These are phyloP conservation scores for Electrophaes corylata DNA, from an alignment of 2,888 invertebrate species.

Conservation along the genomic window DNA sequence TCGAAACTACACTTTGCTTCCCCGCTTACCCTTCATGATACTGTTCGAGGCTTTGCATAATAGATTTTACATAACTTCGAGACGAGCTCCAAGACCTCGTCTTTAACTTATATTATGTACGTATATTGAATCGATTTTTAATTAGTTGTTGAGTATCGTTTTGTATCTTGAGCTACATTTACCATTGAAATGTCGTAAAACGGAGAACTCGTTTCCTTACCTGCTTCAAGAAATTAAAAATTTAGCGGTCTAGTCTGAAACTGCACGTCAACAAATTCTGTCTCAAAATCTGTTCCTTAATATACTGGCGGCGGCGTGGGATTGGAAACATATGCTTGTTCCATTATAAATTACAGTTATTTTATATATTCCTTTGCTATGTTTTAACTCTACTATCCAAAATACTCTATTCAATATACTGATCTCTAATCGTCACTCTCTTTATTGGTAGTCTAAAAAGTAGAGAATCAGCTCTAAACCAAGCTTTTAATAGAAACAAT, in stretches of 20 bases:
- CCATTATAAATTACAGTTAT: slow-evolving; percentile 16
- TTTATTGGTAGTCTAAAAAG: slow-evolving; percentile 21
- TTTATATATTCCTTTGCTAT: slow-evolving; percentile 12
- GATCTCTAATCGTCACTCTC: neutral
- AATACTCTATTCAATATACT: slow-evolving; percentile 7
- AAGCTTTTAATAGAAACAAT: slow-evolving; percentile 37
- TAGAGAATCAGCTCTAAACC: slow-evolving; percentile 24
- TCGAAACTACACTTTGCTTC: slow-evolving; percentile 29
- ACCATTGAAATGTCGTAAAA: slow-evolving; percentile 4
- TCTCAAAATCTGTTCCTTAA: slow-evolving; percentile 3
- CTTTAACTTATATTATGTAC: slow-evolving; percentile 12
- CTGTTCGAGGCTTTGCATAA: slow-evolving; percentile 29
- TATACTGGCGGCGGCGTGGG: neutral
- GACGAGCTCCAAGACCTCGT: slow-evolving; percentile 16
- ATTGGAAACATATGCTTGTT: slow-evolving; percentile 12
- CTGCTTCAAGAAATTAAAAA: neutral
- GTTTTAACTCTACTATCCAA: slow-evolving; percentile 14
- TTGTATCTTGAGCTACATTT: neutral
- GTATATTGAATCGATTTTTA: neutral
- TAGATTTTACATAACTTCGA: slow-evolving; percentile 28
- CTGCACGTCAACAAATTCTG: neutral
- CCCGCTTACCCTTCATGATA: slow-evolving; percentile 26
- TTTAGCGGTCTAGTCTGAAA: neutral
- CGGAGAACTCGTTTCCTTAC: neutral
- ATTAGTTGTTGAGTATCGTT: neutral